Evolutionary conservation across 2,113 vertebrate species (phyloP).

Genomic region (Hassar affinis): DNA sequence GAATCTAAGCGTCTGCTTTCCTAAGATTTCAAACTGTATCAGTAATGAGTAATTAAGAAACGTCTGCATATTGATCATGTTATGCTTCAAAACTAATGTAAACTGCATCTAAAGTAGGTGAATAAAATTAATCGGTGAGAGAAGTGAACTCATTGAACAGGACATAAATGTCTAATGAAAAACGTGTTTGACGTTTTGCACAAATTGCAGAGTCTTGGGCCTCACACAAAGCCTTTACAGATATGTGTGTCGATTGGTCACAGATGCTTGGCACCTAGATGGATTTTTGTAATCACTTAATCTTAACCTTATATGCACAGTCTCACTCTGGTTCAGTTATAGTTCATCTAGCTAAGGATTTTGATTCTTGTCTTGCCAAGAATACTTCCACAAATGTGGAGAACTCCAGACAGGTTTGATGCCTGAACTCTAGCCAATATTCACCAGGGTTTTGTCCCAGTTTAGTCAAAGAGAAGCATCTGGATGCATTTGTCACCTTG

Average conservation of each 20-base stretch:
- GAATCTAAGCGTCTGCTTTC: not conserved
- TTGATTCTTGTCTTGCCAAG: slow-evolving; percentile 56
- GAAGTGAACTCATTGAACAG: not conserved
- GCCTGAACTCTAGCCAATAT: not conserved
- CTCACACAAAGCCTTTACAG: slow-evolving; percentile 16
- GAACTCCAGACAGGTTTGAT: slow-evolving; percentile 35
- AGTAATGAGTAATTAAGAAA: not conserved
- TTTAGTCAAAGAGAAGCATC: slow-evolving; percentile 39
- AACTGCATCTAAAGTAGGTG: not conserved
- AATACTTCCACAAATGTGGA: slow-evolving; percentile 42
- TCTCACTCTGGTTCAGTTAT: slow-evolving; percentile 37
- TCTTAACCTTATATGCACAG: slow-evolving; percentile 24
- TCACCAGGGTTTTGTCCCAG: not conserved
- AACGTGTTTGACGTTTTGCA: not conserved
- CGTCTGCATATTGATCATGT: not conserved
- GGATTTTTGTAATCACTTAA: slow-evolving; percentile 40
- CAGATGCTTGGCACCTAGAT: slow-evolving; percentile 44
- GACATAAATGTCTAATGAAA: not conserved
- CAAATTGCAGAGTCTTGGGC: slow-evolving; percentile 2
- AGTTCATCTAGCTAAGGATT: slow-evolving; percentile 41
- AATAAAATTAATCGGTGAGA: not conserved
- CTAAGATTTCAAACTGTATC: not conserved
- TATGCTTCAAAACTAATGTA: not conserved
- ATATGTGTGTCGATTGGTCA: not conserved
- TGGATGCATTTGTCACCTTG: slow-evolving; percentile 52